phyloP scores from a whole-genome alignment of 2,797 vertebrate genomes.

The Pachyuromys duprasi region DNA sequence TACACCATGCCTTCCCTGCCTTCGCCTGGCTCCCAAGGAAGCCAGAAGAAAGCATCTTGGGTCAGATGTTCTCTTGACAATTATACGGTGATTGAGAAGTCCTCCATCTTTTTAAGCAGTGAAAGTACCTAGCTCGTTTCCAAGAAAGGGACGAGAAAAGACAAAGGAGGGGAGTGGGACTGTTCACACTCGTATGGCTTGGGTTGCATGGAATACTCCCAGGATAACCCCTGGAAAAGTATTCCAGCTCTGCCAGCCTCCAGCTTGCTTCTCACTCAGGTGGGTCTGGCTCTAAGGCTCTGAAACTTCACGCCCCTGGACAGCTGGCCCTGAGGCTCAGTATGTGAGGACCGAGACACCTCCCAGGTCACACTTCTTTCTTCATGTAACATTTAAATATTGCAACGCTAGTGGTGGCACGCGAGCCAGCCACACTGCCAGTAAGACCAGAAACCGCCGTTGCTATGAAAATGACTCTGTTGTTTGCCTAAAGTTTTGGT shows the following conservation, averaged over 20 bases:
- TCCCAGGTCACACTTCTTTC: not conserved
- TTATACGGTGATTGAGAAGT: conserved; percentile 66
- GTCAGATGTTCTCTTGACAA: conserved; percentile 59
- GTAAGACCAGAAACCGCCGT: not conserved
- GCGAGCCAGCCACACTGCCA: not conserved
- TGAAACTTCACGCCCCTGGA: not conserved
- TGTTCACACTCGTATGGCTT: not conserved
- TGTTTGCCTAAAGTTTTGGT: not conserved
- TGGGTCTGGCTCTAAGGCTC: not conserved
- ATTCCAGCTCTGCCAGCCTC: not conserved
- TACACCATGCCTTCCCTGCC: not conserved
- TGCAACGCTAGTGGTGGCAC: not conserved
- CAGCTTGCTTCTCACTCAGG: not conserved
- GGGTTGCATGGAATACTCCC: not conserved
- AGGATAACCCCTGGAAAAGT: not conserved
- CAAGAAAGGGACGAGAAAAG: conserved; percentile 46
- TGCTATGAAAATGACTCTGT: not conserved
- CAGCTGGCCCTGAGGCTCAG: not conserved
- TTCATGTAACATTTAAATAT: not conserved
- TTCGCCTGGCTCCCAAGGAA: not conserved
- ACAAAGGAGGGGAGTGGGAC: not conserved
- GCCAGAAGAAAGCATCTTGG: not conserved
- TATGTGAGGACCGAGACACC: not conserved
- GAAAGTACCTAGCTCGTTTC: conserved; percentile 34
- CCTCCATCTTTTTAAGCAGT: conserved; percentile 23